Evolutionary conservation across 2,797 vertebrate genomes (phyloP), one percentile per base, ranked within the genome.

Genomic region (Apodemus agrarius): DNA sequence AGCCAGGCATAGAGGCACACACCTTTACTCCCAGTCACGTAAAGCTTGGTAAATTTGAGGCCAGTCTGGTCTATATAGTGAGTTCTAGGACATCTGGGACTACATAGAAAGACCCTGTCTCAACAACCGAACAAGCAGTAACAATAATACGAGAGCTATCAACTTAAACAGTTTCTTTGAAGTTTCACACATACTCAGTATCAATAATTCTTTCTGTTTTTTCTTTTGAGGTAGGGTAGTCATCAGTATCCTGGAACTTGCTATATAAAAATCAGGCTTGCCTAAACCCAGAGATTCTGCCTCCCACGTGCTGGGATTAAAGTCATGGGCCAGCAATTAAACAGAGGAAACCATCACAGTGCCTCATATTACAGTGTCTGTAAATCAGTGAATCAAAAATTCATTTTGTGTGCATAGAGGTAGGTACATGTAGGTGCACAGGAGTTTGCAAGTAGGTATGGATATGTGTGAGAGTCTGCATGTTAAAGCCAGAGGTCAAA

Each of bases 371-470:
- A 52, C 8, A 78, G 24, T 79, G 14, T 90, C 75, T 82, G 10
- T 85, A 84, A 95, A 89, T 83, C 65, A 91, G 6, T 57, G 46
- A 95, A 76, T 94, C 34, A 79, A 59, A 94, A 57, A 75, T 3
- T 3, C 37, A 65, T 79, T 40, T 67, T 85, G 40, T 85, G 29
- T 31, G 26, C 17, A 67, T 22, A 43, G 29, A 17, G 19, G 59
- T 12, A 46, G 37, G 54, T 43, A 63, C 37, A 43, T 63, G 81
- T 43, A 40, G 37, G 59, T 46, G 1, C 40, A 65, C 59, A 65
- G 65, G 61, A 46, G 61, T 67, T 83, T 83, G 24, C 37, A 83
- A 40, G 24, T 83, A 67, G 40, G 59, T 46, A 21, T 46, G 24
- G 29, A 46, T 67, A 22, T 34, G 29, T 67, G 40, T 84, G 43